A percentile compares a stretch with the other conserved stretches of the same genome.
phyloP scores from a whole-genome alignment of 92 coral and sea anemone genomes.

The Heliopora coerulea region DNA sequence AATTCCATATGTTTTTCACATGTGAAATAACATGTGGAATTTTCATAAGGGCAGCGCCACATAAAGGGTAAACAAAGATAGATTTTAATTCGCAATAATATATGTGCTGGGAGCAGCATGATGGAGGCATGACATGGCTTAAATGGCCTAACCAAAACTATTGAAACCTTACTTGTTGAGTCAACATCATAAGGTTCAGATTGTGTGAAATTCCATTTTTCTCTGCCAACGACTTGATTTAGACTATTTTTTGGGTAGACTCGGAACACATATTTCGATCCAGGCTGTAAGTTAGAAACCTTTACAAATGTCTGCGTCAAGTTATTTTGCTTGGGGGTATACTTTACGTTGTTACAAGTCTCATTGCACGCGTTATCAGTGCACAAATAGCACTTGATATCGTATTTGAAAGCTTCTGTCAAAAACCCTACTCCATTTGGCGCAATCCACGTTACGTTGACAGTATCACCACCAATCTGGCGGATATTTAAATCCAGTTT shows the following conservation, averaged over 20 bases:
- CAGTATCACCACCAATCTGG: background rate
- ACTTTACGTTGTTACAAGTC: background rate
- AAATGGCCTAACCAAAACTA: too few relatives aligned
- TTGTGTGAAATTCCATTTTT: background rate
- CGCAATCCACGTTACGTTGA: slow-evolving; percentile 7
- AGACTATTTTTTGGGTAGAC: slow-evolving; percentile 15
- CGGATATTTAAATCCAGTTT: background rate
- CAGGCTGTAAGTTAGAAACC: slow-evolving; percentile 19
- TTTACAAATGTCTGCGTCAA: slow-evolving; percentile 5
- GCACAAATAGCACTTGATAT: slow-evolving; percentile 19
- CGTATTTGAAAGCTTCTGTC: background rate
- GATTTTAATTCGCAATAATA: too few relatives aligned
- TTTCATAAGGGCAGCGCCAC: too few relatives aligned
- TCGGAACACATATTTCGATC: background rate
- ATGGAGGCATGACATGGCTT: too few relatives aligned
- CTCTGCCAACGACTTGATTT: slow-evolving; percentile 4
- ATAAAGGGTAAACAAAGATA: too few relatives aligned
- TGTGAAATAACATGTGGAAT: too few relatives aligned
- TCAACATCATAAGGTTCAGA: background rate
- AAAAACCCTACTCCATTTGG: background rate
- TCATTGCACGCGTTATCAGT: background rate
- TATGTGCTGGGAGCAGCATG: too few relatives aligned
- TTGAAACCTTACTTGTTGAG: too few relatives aligned
- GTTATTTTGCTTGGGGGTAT: background rate
- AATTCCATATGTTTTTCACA: too few relatives aligned